Percentiles rank a stretch among this genome's conserved stretches.
phyloP scores from a whole-genome alignment of 1,140 invertebrate species.

The Heliconius congener region DNA sequence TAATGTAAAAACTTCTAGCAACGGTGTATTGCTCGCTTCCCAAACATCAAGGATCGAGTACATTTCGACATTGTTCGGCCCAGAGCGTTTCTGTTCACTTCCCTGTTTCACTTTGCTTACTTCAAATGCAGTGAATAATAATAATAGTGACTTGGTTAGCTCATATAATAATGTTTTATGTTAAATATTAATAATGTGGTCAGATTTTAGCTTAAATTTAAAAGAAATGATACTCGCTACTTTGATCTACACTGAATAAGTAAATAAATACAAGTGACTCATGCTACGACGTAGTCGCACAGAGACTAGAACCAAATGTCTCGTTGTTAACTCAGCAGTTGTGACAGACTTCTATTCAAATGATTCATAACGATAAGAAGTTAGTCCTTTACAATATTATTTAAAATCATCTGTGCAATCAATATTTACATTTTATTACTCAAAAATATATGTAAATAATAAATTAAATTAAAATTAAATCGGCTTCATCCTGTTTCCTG shows the following conservation, averaged over 20 bases:
- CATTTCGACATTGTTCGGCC: conserved; percentile 47
- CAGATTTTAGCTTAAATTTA: neutral
- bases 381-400: no score
- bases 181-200: neutral
- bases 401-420: no score
- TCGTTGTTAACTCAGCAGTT: neutral
- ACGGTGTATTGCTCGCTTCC: conserved; percentile 60
- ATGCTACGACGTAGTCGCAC: neutral
- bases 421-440: no score
- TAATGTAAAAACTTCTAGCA: conserved; percentile 73
- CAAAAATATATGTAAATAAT: neutral
- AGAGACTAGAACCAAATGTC: neutral
- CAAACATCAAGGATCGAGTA: conserved; percentile 61
- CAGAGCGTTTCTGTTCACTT: conserved; percentile 28
- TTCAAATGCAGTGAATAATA: neutral
- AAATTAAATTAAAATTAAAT: no score
- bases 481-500: no score
- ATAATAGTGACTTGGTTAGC: neutral
- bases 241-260: neutral
- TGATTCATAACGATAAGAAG: neutral
- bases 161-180: neutral
- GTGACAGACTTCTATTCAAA: neutral
- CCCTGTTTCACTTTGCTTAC: conserved; percentile 25
- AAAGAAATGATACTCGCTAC: neutral
- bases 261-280: neutral